Base-by-base conservation (phyloP, 2,797 vertebrate genomes). In the Micromesistius poutassou region DNA sequence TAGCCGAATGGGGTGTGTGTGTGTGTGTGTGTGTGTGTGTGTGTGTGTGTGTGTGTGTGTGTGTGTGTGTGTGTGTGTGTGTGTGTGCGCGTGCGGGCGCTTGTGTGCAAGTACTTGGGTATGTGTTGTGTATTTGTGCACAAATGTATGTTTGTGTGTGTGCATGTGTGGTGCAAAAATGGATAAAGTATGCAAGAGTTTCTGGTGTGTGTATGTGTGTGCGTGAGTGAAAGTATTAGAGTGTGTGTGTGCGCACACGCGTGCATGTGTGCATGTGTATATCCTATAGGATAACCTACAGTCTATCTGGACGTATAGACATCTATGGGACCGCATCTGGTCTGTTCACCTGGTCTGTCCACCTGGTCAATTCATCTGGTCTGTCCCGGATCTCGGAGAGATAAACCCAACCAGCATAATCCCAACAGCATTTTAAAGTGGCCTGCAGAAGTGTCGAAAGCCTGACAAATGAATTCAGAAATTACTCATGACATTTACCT, bases 51-150 rank as follows among this genome's bases (percentile, higher is more conserved):
- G 19, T 28, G 62, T 66, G 62, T 22, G 62, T 28, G 62, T 28
- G n/a, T 66, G 62, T 66, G 50, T 66, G 62, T n/a, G 62, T 66
- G n/a, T 66, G 66, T 68, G n/a, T 68, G 66, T 12, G n/a, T 68
- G 25, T 68, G 66, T 30, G 25, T 70, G 66, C 10, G 66, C 30
- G 55, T 25, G 22, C n/a, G 55, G 7, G 55, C n/a, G 22, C 25
- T 1, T n/a, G 19, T 66, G 50, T 10, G 50, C 22, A 16, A 7
- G 50, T 62, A 16, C 22, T 8, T 66, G 8, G 25, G n/a, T 5
- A n/a, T 66, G 25, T 25, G 22, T 25, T 66, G 62, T 66, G 62
- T 66, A n/a, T 66, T 22, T 70, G 66, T 30, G 25, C 9, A 4
- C 0, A n/a, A 68, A 25, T n/a, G 62, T n/a, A 6, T n/a, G n/a